These are phyloP conservation scores for Palloptera scutellata DNA, from an alignment of 2,888 invertebrate species.

Conservation along the genomic window DNA sequence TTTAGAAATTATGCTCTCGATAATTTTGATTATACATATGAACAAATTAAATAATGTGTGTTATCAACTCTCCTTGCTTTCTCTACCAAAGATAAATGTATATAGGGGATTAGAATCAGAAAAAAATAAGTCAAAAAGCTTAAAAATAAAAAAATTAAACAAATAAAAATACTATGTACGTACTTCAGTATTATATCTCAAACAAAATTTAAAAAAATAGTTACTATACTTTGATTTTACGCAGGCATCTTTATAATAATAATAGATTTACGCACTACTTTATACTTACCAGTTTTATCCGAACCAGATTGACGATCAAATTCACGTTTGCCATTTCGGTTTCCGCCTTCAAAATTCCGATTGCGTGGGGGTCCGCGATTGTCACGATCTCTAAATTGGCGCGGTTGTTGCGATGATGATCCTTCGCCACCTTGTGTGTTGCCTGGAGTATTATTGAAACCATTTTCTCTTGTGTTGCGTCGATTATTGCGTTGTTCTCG, in stretches of 20 bases:
- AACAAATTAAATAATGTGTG: background rate
- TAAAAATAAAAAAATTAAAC: too few species aligned
- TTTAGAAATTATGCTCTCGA: background rate
- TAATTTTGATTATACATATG: too few species aligned
- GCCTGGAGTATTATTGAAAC: constrained; percentile 43
- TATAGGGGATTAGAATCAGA: too few species aligned
- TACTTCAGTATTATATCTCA: too few species aligned
- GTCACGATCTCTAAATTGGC: constrained; percentile 54
- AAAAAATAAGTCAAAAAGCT: too few species aligned
- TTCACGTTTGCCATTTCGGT: constrained; percentile 79
- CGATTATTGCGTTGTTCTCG: constrained; percentile 74
- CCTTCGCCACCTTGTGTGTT: constrained; percentile 33
- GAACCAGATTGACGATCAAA: constrained; percentile 96
- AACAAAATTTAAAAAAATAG: too few species aligned
- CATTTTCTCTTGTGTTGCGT: constrained; percentile 66
- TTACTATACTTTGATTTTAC: too few species aligned
- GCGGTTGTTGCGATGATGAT: constrained; percentile 65
- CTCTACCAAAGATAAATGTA: too few species aligned
- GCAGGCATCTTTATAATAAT: too few species aligned
- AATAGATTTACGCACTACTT: background rate
- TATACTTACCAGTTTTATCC: constrained; percentile 81
- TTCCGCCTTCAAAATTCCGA: constrained; percentile 63
- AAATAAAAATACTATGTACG: too few species aligned
- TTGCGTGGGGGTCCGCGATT: constrained; percentile 54
- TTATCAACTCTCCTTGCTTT: background rate